Conservation (phyloP, 2,113 vertebrate genomes). For the Malurus cyaneus region DNA sequence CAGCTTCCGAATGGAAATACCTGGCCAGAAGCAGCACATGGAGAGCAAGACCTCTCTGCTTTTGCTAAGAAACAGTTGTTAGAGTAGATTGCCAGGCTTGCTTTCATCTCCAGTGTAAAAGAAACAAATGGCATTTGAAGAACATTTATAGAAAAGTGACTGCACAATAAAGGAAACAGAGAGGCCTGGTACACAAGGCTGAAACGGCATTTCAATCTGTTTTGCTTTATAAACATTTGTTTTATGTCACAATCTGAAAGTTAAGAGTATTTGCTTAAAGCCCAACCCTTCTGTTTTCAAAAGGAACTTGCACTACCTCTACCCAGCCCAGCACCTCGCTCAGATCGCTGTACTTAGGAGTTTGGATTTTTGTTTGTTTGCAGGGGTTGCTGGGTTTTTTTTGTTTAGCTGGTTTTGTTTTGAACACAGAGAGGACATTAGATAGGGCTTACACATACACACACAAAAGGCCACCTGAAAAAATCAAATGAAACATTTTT, state of each 20-base stretch:
- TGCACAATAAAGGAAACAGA: not conserved
- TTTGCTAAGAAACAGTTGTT: not conserved
- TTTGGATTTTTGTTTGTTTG: rapidly evolving
- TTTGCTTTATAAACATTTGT: not conserved
- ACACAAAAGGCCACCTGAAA: not conserved
- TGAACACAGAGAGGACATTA: not conserved
- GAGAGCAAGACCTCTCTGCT: not conserved
- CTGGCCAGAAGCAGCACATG: not conserved
- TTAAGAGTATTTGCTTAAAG: not conserved
- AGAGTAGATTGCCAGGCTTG: not conserved
- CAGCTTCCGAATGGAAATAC: not conserved
- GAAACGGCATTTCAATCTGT: not conserved
- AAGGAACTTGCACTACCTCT: not conserved
- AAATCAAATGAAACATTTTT: not conserved
- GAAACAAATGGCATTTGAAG: not conserved
- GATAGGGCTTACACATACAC: not conserved
- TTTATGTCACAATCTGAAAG: not conserved
- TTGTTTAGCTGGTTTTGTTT: not conserved
- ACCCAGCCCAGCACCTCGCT: not conserved
- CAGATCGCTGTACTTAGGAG: rapidly evolving
- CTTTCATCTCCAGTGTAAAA: not conserved
- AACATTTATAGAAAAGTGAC: not conserved
- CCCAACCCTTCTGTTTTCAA: not conserved
- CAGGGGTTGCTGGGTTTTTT: not conserved
- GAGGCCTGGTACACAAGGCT: not conserved